Evolutionary conservation across 2,113 vertebrate species (phyloP).

Genomic region (Zonotrichia leucophrys): DNA sequence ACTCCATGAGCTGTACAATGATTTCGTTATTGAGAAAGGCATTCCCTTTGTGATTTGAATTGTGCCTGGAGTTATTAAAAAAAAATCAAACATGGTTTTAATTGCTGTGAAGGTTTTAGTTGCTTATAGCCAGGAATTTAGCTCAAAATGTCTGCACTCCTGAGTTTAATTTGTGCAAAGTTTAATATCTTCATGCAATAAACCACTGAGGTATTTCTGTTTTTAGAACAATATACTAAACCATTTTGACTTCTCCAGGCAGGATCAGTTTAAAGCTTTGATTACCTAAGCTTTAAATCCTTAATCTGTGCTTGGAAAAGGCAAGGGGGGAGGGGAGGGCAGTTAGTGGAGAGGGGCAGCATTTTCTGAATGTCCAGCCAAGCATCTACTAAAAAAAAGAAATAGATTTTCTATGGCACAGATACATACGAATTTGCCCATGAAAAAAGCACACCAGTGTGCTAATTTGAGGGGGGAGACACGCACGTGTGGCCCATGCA

Average conservation of each 20-base stretch:
- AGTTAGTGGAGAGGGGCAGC: neutral
- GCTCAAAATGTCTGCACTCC: neutral
- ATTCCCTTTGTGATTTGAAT: conserved; percentile 1
- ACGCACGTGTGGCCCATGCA: neutral
- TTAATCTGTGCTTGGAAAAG: conserved; percentile 4
- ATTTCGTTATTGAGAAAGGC: neutral
- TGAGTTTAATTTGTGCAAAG: conserved; percentile 29
- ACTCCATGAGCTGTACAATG: neutral
- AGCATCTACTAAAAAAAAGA: neutral
- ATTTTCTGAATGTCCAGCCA: neutral
- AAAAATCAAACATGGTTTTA: neutral
- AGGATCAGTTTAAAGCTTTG: conserved; percentile 44
- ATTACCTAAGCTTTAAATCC: conserved; percentile 50
- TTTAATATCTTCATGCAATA: conserved; percentile 49
- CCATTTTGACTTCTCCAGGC: conserved; percentile 16
- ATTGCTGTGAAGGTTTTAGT: conserved; percentile 13
- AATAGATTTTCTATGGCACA: neutral
- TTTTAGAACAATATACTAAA: conserved; percentile 23
- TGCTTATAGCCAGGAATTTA: conserved; percentile 5
- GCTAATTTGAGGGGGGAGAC: neutral
- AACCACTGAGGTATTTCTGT: neutral
- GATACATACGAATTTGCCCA: neutral
- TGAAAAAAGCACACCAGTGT: neutral
- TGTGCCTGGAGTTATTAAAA: neutral
- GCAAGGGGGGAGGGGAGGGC: neutral